Conservation (phyloP, 2,113 vertebrate species). For the Petaurus breviceps region DNA sequence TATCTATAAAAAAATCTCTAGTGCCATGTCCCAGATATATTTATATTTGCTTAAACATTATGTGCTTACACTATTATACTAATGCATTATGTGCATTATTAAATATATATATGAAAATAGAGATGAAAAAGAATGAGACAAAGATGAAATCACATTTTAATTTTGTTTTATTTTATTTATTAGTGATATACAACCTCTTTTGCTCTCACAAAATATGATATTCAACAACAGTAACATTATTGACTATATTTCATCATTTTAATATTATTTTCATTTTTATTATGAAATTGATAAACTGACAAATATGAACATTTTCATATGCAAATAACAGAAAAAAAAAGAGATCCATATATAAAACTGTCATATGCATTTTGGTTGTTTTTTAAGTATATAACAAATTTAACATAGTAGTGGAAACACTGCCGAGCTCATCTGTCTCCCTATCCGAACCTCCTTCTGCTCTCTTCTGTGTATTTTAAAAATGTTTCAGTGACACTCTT, state of each 20-base stretch:
- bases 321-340: background rate
- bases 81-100: background rate
- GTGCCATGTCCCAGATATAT: background rate
- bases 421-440: background rate
- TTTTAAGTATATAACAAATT: background rate
- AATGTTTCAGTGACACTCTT: background rate
- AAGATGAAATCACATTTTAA: background rate
- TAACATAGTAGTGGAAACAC: background rate
- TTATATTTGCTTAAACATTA: background rate
- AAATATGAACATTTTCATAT: background rate
- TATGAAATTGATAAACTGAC: background rate
- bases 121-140: background rate
- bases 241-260: background rate
- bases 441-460: background rate
- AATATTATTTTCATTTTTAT: background rate
- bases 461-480: background rate
- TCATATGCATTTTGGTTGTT: background rate
- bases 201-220: background rate
- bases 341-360: background rate
- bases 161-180: background rate
- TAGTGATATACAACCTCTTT: background rate
- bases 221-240: background rate
- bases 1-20: background rate
- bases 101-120: background rate
- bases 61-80: background rate